phyloP scores from a whole-genome alignment of 30 jellyfish, hydroid and myxozoan species.

The Nemopilema nomurai region DNA sequence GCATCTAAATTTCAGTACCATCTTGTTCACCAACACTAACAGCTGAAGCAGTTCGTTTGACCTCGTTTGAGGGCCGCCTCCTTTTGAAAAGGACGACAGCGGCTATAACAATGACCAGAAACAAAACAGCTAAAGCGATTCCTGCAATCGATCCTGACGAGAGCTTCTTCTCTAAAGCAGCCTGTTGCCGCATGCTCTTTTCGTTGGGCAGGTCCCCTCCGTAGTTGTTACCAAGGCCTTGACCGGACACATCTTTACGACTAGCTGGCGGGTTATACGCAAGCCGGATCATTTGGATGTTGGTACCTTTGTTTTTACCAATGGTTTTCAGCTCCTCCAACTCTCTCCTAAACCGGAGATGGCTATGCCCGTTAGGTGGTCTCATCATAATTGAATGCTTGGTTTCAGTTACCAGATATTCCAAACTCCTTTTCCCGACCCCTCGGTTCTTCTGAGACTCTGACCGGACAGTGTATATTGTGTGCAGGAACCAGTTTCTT shows the following conservation, averaged over 20 bases:
- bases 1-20: conserved; percentile 70
- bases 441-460: conserved; percentile 81
- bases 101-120: conserved; percentile 40
- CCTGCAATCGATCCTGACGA: conserved; percentile 56
- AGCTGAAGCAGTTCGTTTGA: conserved; percentile 51
- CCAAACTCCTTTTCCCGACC: conserved; percentile 64
- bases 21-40: conserved; percentile 78
- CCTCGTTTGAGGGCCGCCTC: conserved; percentile 64
- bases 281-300: conserved; percentile 80
- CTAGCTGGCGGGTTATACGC: conserved; percentile 1
- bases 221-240: not conserved
- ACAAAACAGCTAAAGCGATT: conserved; percentile 49
- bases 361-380: conserved; percentile 22
- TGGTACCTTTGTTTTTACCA: conserved; percentile 83
- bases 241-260: not conserved
- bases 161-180: conserved; percentile 12
- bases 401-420: conserved; percentile 6
- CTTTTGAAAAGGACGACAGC: conserved; percentile 58
- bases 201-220: conserved; percentile 64
- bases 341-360: conserved; percentile 47
- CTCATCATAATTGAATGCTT: conserved; percentile 47
- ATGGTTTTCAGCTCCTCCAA: conserved; percentile 56
- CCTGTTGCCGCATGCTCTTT: not conserved
- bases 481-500: conserved; percentile 94
- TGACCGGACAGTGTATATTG: conserved; percentile 82